These are phyloP conservation scores for Acanthaster planci DNA, from an alignment of 35 echinoderm and acorn worm genomes.

Conservation along the genomic window DNA sequence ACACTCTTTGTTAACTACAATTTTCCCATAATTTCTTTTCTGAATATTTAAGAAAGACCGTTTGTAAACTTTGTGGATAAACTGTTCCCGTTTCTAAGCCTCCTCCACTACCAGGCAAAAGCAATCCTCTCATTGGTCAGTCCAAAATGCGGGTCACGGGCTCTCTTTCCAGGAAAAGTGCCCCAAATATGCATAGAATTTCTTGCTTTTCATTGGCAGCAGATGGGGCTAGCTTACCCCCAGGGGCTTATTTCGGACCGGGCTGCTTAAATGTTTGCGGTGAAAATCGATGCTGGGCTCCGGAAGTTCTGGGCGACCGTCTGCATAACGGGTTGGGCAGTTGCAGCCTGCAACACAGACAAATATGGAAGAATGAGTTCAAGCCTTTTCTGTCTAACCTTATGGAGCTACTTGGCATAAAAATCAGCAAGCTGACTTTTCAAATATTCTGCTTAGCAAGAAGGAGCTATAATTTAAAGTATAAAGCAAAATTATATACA, in stretches of 20 bases:
- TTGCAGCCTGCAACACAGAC: not conserved
- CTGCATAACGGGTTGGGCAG: constrained; percentile 4
- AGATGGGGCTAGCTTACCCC: not conserved
- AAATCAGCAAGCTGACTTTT: not conserved
- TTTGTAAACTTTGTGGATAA: no score
- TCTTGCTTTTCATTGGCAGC: not conserved
- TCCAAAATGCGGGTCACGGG: constrained; percentile 16
- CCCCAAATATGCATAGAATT: constrained; percentile 26
- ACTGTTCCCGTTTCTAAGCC: not conserved
- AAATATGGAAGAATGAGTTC: constrained; percentile 7
- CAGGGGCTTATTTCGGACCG: not conserved
- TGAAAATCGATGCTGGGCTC: not conserved
- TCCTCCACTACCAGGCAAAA: not conserved
- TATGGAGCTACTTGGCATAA: not conserved
- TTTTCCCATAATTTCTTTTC: no score
- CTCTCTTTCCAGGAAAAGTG: not conserved
- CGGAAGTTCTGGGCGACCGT: not conserved
- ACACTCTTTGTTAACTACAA: no score
- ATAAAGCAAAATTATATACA: no score
- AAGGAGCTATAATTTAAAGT: not conserved
- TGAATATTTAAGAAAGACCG: no score
- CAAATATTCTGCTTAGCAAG: not conserved
- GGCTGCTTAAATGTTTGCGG: constrained; percentile 1
- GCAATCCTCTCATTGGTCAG: not conserved
- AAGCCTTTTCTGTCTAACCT: no score